Evolutionary conservation across 2,113 vertebrate genomes (phyloP).

Genomic region (Pachycephala philippinensis): DNA sequence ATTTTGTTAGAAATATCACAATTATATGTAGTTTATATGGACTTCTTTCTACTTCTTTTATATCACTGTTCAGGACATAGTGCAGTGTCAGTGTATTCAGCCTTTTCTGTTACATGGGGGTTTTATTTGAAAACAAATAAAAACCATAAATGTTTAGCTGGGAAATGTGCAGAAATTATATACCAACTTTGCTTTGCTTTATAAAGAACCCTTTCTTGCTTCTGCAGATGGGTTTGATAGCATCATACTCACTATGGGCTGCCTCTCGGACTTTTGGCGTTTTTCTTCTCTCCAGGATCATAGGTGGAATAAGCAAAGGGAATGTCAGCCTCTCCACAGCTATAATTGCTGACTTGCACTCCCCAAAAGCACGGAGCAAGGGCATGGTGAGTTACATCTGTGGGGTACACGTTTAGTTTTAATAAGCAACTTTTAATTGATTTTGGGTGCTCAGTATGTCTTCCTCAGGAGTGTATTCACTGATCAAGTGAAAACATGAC

Average conservation of each 20-base stretch:
- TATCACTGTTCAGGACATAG: background rate
- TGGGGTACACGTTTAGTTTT: background rate
- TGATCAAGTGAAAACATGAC: background rate
- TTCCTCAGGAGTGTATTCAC: background rate
- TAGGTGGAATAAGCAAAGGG: conserved; percentile 92
- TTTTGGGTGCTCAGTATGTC: background rate
- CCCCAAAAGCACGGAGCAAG: conserved; percentile 81
- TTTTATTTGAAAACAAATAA: background rate
- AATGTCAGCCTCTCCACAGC: conserved; percentile 94
- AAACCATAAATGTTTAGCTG: background rate
- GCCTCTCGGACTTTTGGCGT: conserved; percentile 84
- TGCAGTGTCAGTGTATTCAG: background rate
- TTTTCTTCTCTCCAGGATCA: conserved; percentile 89
- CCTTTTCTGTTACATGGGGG: background rate
- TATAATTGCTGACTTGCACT: conserved; percentile 86
- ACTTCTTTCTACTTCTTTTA: background rate
- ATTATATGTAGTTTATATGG: background rate
- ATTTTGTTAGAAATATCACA: background rate
- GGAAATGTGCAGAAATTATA: background rate
- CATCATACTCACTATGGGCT: conserved; percentile 89
- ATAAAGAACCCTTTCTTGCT: background rate
- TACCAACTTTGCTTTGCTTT: background rate
- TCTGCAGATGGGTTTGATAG: conserved; percentile 82
- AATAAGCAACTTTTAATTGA: background rate
- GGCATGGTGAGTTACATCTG: conserved; percentile 86